Conservation (phyloP, 1,140 invertebrate species). For the Drosophila erecta region DNA sequence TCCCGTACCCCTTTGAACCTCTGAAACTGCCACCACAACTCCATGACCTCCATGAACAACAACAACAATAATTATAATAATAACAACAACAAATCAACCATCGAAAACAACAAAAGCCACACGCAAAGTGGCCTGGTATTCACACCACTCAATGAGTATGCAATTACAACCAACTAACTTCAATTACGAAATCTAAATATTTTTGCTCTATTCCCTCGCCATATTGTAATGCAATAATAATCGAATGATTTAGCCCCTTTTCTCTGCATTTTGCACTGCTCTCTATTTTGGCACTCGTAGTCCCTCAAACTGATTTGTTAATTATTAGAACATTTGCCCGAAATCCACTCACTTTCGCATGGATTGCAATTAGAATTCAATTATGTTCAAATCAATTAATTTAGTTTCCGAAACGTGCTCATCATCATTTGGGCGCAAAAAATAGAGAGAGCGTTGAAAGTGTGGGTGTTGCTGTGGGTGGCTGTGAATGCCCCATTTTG, state of each 20-base stretch:
- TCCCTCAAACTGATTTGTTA: conserved; percentile 71
- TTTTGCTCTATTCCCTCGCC: conserved; percentile 28
- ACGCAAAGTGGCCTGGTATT: conserved; percentile 83
- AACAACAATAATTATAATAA: conserved; percentile 51
- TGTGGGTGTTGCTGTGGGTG: conserved; percentile 1
- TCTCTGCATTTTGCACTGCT: conserved; percentile 23
- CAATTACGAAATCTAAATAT: conserved; percentile 50
- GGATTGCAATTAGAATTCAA: conserved; percentile 74
- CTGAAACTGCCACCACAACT: conserved; percentile 45
- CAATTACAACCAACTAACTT: conserved; percentile 69
- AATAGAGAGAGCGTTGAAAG: not conserved
- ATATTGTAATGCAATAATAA: conserved; percentile 46
- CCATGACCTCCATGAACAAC: conserved; percentile 33
- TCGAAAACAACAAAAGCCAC: conserved; percentile 61
- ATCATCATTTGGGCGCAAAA: conserved; percentile 10
- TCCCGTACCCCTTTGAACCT: conserved; percentile 25
- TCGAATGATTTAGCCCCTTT: not conserved
- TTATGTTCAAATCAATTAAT: conserved; percentile 74
- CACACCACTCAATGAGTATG: conserved; percentile 84
- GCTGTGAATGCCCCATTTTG: conserved; percentile 14
- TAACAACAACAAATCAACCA: conserved; percentile 49
- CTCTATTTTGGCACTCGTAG: conserved; percentile 29
- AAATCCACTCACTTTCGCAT: conserved; percentile 52
- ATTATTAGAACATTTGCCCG: conserved; percentile 66
- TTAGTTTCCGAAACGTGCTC: conserved; percentile 67